Evolutionary conservation across 2,113 vertebrate genomes (phyloP).

Genomic region (Hippolais icterina): DNA sequence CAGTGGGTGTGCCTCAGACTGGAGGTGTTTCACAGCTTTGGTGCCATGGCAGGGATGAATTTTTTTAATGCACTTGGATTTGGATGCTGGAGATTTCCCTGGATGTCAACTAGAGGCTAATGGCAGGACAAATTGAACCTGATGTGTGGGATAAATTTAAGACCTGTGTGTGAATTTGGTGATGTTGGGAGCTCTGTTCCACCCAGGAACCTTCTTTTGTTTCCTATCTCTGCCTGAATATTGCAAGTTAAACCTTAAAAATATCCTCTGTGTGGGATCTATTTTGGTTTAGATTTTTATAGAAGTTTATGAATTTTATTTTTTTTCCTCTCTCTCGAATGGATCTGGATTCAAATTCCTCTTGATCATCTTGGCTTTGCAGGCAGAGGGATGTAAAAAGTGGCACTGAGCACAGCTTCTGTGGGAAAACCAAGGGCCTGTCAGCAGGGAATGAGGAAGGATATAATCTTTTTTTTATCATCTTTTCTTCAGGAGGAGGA

Average conservation of each 20-base stretch:
- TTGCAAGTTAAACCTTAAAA: background rate
- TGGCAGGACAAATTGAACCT: background rate
- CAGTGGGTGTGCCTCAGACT: constrained; percentile 29
- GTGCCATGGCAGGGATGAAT: constrained; percentile 33
- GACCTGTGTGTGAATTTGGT: background rate
- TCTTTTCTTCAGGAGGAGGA: background rate
- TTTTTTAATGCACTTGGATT: background rate
- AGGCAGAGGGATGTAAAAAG: background rate
- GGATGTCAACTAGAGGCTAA: background rate
- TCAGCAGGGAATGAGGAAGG: background rate
- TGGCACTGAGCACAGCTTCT: background rate
- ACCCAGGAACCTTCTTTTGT: background rate
- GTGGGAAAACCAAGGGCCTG: background rate
- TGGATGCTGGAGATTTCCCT: background rate
- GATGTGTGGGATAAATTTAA: background rate
- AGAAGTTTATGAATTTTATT: background rate
- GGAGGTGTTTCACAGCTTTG: constrained; percentile 53
- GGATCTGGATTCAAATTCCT: background rate
- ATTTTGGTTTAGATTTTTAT: constrained; percentile 27
- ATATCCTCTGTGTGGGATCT: background rate
- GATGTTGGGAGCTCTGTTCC: background rate
- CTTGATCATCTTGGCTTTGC: background rate
- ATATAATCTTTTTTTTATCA: rapidly evolving
- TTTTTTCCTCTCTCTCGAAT: background rate
- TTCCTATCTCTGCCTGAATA: background rate